A percentile compares a stretch with the other conserved stretches of the same genome.
Evolutionary conservation across 1,140 invertebrate species (phyloP).

Genomic region (Solenopsis invicta): DNA sequence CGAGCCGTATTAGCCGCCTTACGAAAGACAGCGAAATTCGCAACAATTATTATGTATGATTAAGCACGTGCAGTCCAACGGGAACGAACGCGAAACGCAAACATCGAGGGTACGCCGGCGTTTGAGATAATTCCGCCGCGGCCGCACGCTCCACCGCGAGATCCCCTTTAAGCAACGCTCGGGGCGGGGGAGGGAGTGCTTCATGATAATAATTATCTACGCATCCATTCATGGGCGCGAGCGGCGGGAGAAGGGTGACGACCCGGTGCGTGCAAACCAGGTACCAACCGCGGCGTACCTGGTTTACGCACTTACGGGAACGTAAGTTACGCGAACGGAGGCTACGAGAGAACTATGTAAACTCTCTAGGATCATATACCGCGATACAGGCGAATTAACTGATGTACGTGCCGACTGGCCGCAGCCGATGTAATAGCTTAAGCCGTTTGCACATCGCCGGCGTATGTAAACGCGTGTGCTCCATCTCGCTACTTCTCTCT

Average conservation of each 20-base stretch:
- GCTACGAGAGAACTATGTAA: constrained; percentile 72
- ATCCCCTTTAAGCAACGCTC: constrained; percentile 55
- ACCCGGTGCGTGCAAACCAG: neutral
- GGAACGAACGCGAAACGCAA: constrained; percentile 12
- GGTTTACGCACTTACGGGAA: constrained; percentile 57
- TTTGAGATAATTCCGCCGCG: constrained; percentile 18
- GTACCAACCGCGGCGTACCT: constrained; percentile 5
- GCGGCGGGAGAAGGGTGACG: neutral
- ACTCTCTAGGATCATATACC: constrained; percentile 76
- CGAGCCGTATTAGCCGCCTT: neutral
- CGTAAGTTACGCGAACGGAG: constrained; percentile 56
- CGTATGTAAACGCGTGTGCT: constrained; percentile 34
- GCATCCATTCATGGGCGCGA: constrained; percentile 40
- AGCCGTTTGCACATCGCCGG: constrained; percentile 76
- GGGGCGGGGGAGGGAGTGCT: constrained; percentile 25
- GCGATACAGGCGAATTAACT: constrained; percentile 76
- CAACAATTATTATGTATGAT: constrained; percentile 10
- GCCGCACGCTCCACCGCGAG: neutral
- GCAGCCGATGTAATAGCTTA: constrained; percentile 76
- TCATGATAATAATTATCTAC: constrained; percentile 71
- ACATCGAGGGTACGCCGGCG: neutral
- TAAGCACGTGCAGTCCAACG: neutral
- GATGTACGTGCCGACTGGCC: constrained; percentile 69
- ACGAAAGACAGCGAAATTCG: neutral
- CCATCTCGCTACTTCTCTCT: constrained; percentile 25